Conservation (phyloP, 2,888 invertebrate genomes). For the Labia minor region DNA sequence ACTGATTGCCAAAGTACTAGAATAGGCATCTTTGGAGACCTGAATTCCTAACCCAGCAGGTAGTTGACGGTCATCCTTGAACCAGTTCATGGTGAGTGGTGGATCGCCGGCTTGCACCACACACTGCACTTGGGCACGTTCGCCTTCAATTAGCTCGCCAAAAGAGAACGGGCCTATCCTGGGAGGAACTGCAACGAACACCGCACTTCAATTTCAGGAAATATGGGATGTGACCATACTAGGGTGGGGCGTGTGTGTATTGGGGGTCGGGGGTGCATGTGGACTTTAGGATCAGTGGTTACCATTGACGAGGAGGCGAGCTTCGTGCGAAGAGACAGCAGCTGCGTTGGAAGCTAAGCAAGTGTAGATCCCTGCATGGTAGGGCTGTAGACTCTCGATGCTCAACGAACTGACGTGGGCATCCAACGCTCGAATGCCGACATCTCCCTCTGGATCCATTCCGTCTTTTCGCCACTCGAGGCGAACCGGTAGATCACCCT, state of each 20-base stretch:
- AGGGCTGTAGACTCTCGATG: conserved; percentile 26
- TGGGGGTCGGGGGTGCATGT: conserved; percentile 2
- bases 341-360: conserved; percentile 28
- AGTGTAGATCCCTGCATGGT: conserved; percentile 28
- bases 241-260: not conserved
- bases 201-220: not conserved
- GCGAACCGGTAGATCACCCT: conserved; percentile 31
- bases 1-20: conserved; percentile 34
- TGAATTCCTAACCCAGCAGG: conserved; percentile 33
- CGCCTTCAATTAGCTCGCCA: conserved; percentile 30
- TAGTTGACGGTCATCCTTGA: conserved; percentile 37
- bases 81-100: conserved; percentile 39
- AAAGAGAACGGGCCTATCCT: conserved; percentile 31
- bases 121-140: conserved; percentile 35
- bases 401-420: conserved; percentile 30
- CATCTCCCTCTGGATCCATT: conserved; percentile 27
- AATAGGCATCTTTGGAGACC: conserved; percentile 31
- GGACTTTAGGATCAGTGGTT: no score
- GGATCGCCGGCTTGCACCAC: conserved; percentile 40
- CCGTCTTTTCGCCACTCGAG: conserved; percentile 34
- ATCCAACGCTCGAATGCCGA: conserved; percentile 29
- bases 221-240: no score
- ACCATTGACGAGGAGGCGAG: conserved; percentile 32
- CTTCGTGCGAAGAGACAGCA: conserved; percentile 29
- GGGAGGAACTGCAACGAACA: conserved; percentile 27